Base-by-base conservation (phyloP, 2,113 vertebrate genomes). In the Cygnus buccinator region DNA sequence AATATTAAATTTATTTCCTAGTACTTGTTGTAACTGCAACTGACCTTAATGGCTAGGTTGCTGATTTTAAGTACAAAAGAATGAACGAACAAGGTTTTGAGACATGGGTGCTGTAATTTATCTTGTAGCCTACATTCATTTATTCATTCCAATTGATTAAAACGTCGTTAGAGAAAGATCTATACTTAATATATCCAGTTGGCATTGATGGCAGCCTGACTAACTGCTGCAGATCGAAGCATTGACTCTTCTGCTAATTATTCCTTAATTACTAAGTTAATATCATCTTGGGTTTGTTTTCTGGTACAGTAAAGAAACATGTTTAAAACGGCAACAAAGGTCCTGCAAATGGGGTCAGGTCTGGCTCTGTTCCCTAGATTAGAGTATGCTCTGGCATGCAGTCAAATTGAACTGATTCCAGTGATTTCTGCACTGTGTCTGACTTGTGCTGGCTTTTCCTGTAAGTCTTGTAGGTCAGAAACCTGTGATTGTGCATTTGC, bases 1-100 rank as follows among this genome's bases (percentile, higher is more conserved):
- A 82, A 66, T 87, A 54, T 65, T 88, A 55, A 13, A 85, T 87
- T 74, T 89, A 78, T 95, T 93, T 93, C 90, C 70, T 77, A 93
- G 39, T 75, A 54, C 57, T 84, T 82, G 21, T 71, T 89, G 39
- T 37, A 68, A 74, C 14, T 95, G 23, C 41, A 48, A 21, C 75
- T 92, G 65, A 57, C 55, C 43, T 67, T 48, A 87, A 26, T 26
- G 46, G 33, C 73, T 61, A 54, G 6, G n/a, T 58, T 84, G 66
- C 62, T 63, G 62, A 55, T 71, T 87, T 66, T 75, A 89, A 46
- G n/a, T 48, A 19, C 35, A 85, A 88, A 70, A 44, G n/a, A 72
- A 25, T 72, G 26, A 88, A 70, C 17, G n/a, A 62, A 50, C 15
- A 17, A 22, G 5, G 14, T 18, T 74, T 65, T 81, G 46, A 93